Evolutionary conservation across 2,113 vertebrate genomes (phyloP), one percentile per base, ranked within the genome.

Genomic region (Tautogolabrus adspersus): DNA sequence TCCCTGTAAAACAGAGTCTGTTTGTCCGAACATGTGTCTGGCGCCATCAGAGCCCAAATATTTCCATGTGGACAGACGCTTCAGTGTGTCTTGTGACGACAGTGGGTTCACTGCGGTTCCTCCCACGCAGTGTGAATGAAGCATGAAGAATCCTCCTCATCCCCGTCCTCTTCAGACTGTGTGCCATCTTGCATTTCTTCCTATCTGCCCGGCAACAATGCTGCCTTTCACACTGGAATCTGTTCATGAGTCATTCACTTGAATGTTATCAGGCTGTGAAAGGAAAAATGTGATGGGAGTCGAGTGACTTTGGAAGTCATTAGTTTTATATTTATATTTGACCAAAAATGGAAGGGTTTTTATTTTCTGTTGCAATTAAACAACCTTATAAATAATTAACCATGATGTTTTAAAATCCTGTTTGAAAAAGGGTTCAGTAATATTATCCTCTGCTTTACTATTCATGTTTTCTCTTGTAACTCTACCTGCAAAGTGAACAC

Each of bases 81-180:
- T 26, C 26, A 56, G 63, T 46, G 67, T 71, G 49, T 42, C 23
- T 68, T 40, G 49, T 58, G 72, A 76, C 62, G 54, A 42, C 54
- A 66, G 62, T 22, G 11, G 40, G 26, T 47, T 49, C 71, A 56
- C 69, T 81, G 49, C 13, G 69, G 57, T 77, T 75, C 75, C 75
- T 72, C 79, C 84, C 51, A 86, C 79, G 19, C 75, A 44, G 38
- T 49, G 47, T 57, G 49, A 74, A 70, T 73, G 10, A 72, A 72
- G 47, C 58, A 56, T 75, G 46, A 71, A 67, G 60, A 67, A 44
- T 52, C 49, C n/a, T 52, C 49, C 19, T 52, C 65, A 40, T 71
- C 44, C 34, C 54, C 11, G 9, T 70, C 57, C 56, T 74, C 59
- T 18, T 66, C 67, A 49, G 16, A 64, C 59, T 64, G 38, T 66